Evolutionary conservation across 1,140 invertebrate species (phyloP), one percentile per base, ranked within the genome.

Genomic region (Lepidurus packardi): DNA sequence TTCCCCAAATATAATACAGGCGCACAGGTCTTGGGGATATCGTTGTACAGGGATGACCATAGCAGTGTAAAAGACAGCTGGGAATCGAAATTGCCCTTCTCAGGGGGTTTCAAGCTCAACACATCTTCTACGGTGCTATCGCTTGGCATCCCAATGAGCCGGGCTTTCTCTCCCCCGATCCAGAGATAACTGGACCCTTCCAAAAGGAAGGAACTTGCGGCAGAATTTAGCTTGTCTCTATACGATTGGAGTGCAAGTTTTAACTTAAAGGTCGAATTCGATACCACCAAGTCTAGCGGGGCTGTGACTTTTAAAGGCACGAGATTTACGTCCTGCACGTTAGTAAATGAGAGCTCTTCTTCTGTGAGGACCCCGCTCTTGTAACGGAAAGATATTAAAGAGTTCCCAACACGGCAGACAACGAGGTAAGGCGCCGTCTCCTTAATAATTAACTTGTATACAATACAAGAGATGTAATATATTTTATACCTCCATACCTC

Each of bases 1-100:
- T 86, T 86, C 45, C 86, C 81, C 78, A 88, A 85, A 53, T 86
- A 85, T 44, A 89, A 82, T 6, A 88, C 82, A 11, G 88, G 88
- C 76, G 87, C 86, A 82, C 83, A 85, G n/a, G 65, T 34, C 44
- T 73, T 45, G 53, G 78, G 11, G 43, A 21, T 25, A 43, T 78
- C 78, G 41, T 45, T 74, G 10, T 34, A n/a, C n/a, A 74, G n/a
- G 1, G 78, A 74, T n/a, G 78, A 75, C 78, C 78, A 78, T 16
- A 43, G 53, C 6, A 78, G 78, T 2, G 34, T 74, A 42, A 78
- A 78, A 6, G 34, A 13, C 3, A 78, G 43, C 13, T 73, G 24
- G n/a, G 11, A 24, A 16, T 73, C n/a, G 43, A 34, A 44, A 1
- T 45, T 25, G 25, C 45, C 25, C 34, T 21, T 78, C 43, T 78